phyloP scores from a whole-genome alignment of 2,888 invertebrate genomes.

The Pardosa pseudoannulata region DNA sequence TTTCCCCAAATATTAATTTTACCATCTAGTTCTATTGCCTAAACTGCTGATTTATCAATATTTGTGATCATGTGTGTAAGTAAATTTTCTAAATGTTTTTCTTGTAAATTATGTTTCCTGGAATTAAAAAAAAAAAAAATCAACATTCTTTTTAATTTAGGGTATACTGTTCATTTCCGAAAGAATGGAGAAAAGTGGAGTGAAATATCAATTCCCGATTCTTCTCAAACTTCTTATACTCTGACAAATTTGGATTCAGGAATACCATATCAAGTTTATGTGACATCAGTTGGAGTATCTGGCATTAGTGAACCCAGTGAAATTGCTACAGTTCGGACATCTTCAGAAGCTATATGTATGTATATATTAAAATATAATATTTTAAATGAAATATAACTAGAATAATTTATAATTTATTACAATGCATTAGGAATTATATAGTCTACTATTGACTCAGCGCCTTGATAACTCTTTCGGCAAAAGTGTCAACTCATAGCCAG shows the following conservation, averaged over 20 bases:
- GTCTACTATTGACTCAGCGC: too few species aligned
- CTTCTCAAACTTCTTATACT: slow-evolving; percentile 52
- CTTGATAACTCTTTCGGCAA: too few species aligned
- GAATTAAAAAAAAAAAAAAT: too few species aligned
- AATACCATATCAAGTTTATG: slow-evolving; percentile 53
- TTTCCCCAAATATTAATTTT: too few species aligned
- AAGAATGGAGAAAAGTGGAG: slow-evolving; percentile 56
- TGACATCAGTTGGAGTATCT: slow-evolving; percentile 36
- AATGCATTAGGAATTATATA: too few species aligned
- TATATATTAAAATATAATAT: neutral
- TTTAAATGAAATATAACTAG: too few species aligned
- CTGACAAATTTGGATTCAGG: slow-evolving; percentile 64
- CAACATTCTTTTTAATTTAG: slow-evolving; percentile 26
- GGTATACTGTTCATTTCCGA: slow-evolving; percentile 56
- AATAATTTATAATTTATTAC: too few species aligned
- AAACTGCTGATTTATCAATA: too few species aligned
- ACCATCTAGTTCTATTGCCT: too few species aligned
- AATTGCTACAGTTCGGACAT: slow-evolving; percentile 64
- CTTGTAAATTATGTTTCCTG: too few species aligned
- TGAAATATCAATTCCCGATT: slow-evolving; percentile 59
- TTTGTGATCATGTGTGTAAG: too few species aligned
- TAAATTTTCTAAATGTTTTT: neutral
- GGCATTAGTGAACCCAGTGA: slow-evolving; percentile 72
- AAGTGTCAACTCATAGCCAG: too few species aligned
- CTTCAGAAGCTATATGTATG: slow-evolving; percentile 61